Evolutionary conservation across 2,113 vertebrate species (phyloP), one percentile per base, ranked within the genome.

Genomic region (Tragelaphus scriptus): DNA sequence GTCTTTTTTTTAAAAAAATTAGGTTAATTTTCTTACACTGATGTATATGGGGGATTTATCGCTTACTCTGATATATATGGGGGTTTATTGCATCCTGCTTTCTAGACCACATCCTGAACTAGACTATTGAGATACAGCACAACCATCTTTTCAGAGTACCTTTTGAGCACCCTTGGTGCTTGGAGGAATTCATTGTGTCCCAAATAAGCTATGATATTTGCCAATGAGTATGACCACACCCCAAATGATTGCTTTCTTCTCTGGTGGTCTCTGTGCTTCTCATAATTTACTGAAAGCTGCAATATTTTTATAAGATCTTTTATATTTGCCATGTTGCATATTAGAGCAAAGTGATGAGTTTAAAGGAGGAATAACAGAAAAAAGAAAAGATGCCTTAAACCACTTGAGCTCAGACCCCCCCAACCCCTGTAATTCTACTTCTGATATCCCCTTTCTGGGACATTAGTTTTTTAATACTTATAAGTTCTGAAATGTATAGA

Each of bases 401-500:
- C 44, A 58, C 47, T 61, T 80, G 93, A 91, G n/a, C 49, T 85
- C 80, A 81, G 65, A 81, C 16, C 61, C 80, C 80, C 47, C n/a
- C 56, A 55, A 63, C 44, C 21, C 47, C 26, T 81, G 15, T 71
- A 71, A 71, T 90, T 95, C 51, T 58, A 88, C 51, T 91, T 95
- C 40, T 58, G n/a, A 92, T 93, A 44, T 71, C 61, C 56, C 47
- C 63, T 97, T 95, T 80, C 63, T 90, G n/a, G 77, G 97, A 94
- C 58, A 97, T 87, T 90, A 81, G 91, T 86, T 95, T 97, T 97
- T 81, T 40, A 90, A 86, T 90, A 88, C 17, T 92, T 97, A 77
- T 10, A 30, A 96, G 56, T 96, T 98, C 95, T 97, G 97, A 98
- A 97, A 97, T 97, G 12, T 92, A 40, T 93, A 94, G 75, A 61